Conservation (phyloP, 2,888 invertebrate genomes). For the Drosophila prostipennis region DNA sequence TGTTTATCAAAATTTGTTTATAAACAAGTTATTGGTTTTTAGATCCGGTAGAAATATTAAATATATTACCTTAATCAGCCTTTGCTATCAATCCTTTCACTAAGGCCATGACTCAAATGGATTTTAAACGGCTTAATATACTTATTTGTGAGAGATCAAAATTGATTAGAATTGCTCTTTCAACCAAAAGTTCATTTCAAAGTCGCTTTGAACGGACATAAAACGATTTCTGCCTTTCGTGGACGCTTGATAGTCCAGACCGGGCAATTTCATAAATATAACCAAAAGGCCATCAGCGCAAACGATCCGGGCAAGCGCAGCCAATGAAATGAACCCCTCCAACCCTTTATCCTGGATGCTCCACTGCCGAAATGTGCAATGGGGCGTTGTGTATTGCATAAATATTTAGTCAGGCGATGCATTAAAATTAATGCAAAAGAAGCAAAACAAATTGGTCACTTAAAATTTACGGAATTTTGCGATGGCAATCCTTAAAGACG, state of each 20-base stretch:
- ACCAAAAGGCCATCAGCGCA: constrained; percentile 23
- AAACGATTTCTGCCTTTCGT: constrained; percentile 18
- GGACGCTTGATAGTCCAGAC: constrained; percentile 10
- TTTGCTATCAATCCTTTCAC: no score
- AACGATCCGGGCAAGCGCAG: constrained; percentile 15
- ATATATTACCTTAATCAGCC: no score
- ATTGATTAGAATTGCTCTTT: background rate
- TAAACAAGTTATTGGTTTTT: no score
- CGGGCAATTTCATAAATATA: constrained; percentile 41
- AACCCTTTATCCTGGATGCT: background rate
- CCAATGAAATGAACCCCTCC: constrained; percentile 20
- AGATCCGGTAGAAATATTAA: no score
- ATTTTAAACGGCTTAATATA: no score
- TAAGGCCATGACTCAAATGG: no score
- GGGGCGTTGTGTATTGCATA: constrained; percentile 72
- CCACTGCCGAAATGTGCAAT: constrained; percentile 59
- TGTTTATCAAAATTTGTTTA: no score
- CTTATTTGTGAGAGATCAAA: background rate
- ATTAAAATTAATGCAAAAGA: constrained; percentile 75
- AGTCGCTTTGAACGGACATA: constrained; percentile 33
- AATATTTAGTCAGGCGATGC: constrained; percentile 68
- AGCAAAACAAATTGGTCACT: constrained; percentile 30
- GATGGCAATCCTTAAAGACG: constrained; percentile 41
- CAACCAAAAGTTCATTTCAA: constrained; percentile 33
- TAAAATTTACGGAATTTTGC: constrained; percentile 17